Evolutionary conservation across 1,140 invertebrate species (phyloP), one percentile per base, ranked within the genome.

Genomic region (Adoxophyes honmai): DNA sequence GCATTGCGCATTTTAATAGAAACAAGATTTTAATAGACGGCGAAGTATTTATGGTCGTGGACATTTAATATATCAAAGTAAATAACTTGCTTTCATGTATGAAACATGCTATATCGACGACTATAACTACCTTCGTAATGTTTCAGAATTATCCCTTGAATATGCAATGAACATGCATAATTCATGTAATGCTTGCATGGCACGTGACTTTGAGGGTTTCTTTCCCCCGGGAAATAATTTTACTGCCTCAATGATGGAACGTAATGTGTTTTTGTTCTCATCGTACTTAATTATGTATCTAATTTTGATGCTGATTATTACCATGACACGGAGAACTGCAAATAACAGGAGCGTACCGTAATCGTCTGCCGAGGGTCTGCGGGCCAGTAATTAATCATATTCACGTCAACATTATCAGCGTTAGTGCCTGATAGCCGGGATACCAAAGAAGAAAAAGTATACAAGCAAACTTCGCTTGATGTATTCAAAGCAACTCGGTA

Each of bases 91-190:
- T 28, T 28, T 28, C 21, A 28, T 28, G 21, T 2, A 28, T 28
- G 21, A 2, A 28, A 3, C 2, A 28, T 28, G 21, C 6, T 28
- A 15, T 48, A 21, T 48, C 0, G 21, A 21, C n/a, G 5, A 48
- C 15, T 48, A 48, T 48, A 48, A 28, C 18, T 10, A 16, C 15
- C 39, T 48, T 48, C 21, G 21, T 48, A 48, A 21, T 28, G 21
- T 21, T 62, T 51, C 55, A 62, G 52, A 38, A 52, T 52, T 37
- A 62, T 54, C 39, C 57, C 63, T 59, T 39, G 59, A 62, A 64
- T 64, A 68, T 66, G 63, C 58, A 62, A 56, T 60, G 52, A 13
- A 53, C 55, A 64, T 72, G 66, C 66, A 72, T 72, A 60, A 72
- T 72, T 66, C 66, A 72, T 60, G 62, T 61, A 55, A 57, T 61